Evolutionary conservation across 2,113 vertebrate genomes (phyloP).

Genomic region (Cebidichthys violaceus): DNA sequence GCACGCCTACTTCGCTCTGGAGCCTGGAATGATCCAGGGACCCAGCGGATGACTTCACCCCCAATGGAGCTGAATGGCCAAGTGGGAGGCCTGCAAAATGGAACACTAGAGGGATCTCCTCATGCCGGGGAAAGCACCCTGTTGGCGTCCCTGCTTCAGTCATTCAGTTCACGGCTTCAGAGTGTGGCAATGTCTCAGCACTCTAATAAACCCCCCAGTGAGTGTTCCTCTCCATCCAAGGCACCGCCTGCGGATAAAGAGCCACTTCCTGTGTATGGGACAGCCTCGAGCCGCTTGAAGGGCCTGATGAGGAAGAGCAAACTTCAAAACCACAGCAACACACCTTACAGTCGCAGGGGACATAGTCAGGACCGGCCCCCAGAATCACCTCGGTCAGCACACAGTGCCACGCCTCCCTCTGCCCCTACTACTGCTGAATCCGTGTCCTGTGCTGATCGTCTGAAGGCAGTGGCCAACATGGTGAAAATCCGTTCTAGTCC

Average conservation of each 20-base stretch:
- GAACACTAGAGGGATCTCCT: conserved; percentile 89
- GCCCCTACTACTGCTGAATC: conserved; percentile 82
- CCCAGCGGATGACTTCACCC: conserved; percentile 87
- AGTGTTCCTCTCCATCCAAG: conserved; percentile 77
- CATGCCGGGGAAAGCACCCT: conserved; percentile 95
- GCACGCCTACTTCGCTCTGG: conserved; percentile 94
- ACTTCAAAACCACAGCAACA: conserved; percentile 87
- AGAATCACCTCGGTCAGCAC: conserved; percentile 87
- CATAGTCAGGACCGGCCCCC: conserved; percentile 86
- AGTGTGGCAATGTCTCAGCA: conserved; percentile 95
- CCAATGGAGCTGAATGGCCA: conserved; percentile 89
- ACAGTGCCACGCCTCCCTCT: conserved; percentile 84
- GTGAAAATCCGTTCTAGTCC: conserved; percentile 95
- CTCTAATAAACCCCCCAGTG: conserved; percentile 83
- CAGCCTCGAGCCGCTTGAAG: conserved; percentile 94
- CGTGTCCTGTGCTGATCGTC: conserved; percentile 91
- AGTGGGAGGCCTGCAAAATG: conserved; percentile 89
- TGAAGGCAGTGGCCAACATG: conserved; percentile 96
- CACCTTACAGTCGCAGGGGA: conserved; percentile 87
- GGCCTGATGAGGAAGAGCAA: conserved; percentile 95
- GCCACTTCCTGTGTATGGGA: conserved; percentile 89
- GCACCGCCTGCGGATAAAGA: conserved; percentile 87
- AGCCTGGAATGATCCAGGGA: conserved; percentile 91
- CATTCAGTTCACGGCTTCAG: conserved; percentile 97
- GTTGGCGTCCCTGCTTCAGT: conserved; percentile 97